A percentile compares a stretch with the other conserved stretches of the same genome.
Conservation (phyloP, 2,888 invertebrate species). For the Idaea biselata region DNA sequence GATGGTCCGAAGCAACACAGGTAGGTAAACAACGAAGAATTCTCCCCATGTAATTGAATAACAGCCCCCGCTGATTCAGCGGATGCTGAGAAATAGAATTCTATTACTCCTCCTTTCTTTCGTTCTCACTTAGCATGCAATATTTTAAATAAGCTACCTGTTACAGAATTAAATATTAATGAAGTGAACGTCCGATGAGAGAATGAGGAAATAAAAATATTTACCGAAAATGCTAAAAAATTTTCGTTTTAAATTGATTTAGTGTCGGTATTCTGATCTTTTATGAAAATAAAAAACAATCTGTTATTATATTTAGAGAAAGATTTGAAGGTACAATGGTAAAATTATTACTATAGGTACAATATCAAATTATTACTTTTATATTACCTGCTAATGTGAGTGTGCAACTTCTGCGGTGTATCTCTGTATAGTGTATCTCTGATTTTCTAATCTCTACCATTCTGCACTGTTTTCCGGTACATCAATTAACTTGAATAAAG, state of each 20-base stretch:
- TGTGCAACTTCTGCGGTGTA: no score
- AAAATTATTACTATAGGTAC: no score
- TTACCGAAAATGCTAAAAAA: background rate
- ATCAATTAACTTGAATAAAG: no score
- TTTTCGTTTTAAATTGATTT: background rate
- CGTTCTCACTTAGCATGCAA: constrained; percentile 43
- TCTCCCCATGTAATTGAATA: constrained; percentile 70
- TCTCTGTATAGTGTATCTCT: no score
- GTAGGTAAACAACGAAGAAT: constrained; percentile 61
- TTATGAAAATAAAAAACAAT: background rate
- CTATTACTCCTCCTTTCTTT: constrained; percentile 54
- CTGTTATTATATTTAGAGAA: no score
- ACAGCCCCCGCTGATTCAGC: constrained; percentile 60
- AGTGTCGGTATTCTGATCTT: background rate
- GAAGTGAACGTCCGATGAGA: background rate
- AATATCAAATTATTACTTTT: no score
- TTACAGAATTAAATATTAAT: constrained; percentile 8
- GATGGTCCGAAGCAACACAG: constrained; percentile 52
- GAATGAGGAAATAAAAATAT: background rate
- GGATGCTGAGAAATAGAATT: constrained; percentile 68
- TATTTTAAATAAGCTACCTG: constrained; percentile 39
- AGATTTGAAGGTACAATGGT: no score
- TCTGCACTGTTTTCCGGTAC: no score
- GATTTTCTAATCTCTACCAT: no score
- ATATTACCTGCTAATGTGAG: no score